Percentiles rank a stretch among this genome's conserved stretches.
These are phyloP conservation scores for Periparus ater DNA, from an alignment of 2,797 vertebrate species.

Conservation along the genomic window DNA sequence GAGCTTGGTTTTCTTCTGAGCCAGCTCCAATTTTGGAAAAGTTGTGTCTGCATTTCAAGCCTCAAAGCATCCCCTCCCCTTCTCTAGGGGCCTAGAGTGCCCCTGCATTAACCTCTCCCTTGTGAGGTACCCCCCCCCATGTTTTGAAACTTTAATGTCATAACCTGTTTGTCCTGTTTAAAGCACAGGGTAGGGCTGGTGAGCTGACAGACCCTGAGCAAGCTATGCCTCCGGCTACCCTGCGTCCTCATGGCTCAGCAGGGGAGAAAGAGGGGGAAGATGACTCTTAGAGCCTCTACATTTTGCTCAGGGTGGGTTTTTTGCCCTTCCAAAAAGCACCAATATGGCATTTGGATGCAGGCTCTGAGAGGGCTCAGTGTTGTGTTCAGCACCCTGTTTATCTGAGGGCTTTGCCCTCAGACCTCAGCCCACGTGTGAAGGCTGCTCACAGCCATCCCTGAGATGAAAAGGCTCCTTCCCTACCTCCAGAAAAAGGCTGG, in stretches of 20 bases:
- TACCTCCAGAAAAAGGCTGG: background rate
- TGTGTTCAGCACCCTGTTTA: background rate
- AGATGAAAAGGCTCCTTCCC: background rate
- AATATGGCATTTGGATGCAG: background rate
- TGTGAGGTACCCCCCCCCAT: background rate
- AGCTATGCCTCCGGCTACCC: slow-evolving; percentile 34
- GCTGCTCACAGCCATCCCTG: background rate
- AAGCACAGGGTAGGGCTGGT: slow-evolving; percentile 7
- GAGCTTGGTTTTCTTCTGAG: background rate
- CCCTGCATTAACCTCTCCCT: background rate
- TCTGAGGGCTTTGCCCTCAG: background rate
- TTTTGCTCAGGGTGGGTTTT: background rate
- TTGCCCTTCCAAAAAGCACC: background rate
- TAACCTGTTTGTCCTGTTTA: slow-evolving; percentile 66
- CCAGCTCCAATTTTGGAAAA: background rate
- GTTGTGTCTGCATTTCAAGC: background rate
- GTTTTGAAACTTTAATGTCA: slow-evolving; percentile 16
- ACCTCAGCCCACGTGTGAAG: background rate
- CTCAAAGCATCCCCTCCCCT: slow-evolving; percentile 14
- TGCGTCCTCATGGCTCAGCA: background rate
- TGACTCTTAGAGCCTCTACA: background rate
- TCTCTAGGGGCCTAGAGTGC: background rate
- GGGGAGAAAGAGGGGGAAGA: background rate
- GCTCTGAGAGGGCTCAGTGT: background rate
- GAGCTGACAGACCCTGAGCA: slow-evolving; percentile 30